These are phyloP conservation scores for Crambe crambe DNA, from an alignment of 37 sponge, comb jelly and placozoan species.

Conservation along the genomic window DNA sequence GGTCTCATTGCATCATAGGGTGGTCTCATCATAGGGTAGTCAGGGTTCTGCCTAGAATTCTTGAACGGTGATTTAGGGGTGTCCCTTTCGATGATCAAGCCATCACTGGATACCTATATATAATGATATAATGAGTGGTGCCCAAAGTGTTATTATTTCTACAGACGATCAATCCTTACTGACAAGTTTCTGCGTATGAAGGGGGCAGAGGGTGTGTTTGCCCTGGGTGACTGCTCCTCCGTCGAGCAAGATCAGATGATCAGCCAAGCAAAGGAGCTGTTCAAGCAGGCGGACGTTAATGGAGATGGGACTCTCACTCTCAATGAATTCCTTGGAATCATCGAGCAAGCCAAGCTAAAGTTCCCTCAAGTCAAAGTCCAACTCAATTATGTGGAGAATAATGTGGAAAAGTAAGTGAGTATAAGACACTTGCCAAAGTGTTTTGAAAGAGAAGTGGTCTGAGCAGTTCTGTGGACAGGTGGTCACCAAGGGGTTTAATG, in stretches of 20 bases:
- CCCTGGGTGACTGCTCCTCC: conserved; percentile 77
- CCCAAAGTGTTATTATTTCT: too few relatives aligned
- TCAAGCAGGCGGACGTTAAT: conserved; percentile 68
- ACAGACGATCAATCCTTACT: conserved; percentile 53
- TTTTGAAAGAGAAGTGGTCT: too few relatives aligned
- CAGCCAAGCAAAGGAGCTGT: conserved; percentile 50
- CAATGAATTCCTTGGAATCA: conserved; percentile 44
- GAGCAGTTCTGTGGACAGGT: too few relatives aligned
- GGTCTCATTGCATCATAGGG: too few relatives aligned
- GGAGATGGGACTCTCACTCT: conserved; percentile 49
- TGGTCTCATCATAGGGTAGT: too few relatives aligned
- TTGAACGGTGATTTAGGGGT: too few relatives aligned
- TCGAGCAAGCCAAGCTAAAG: conserved; percentile 37
- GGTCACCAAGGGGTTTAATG: too few relatives aligned
- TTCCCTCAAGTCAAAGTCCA: conserved; percentile 60
- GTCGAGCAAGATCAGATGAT: conserved; percentile 57
- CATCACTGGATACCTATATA: too few relatives aligned
- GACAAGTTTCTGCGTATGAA: conserved; percentile 57
- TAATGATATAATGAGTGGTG: too few relatives aligned
- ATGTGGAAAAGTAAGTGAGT: conserved; percentile 37
- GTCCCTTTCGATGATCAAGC: too few relatives aligned
- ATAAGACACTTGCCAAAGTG: too few relatives aligned
- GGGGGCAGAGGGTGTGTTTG: conserved; percentile 76
- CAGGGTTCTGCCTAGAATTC: too few relatives aligned
- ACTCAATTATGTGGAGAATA: conserved; percentile 38